Evolutionary conservation across 1,140 invertebrate genomes (phyloP).

Genomic region (Atta texana): DNA sequence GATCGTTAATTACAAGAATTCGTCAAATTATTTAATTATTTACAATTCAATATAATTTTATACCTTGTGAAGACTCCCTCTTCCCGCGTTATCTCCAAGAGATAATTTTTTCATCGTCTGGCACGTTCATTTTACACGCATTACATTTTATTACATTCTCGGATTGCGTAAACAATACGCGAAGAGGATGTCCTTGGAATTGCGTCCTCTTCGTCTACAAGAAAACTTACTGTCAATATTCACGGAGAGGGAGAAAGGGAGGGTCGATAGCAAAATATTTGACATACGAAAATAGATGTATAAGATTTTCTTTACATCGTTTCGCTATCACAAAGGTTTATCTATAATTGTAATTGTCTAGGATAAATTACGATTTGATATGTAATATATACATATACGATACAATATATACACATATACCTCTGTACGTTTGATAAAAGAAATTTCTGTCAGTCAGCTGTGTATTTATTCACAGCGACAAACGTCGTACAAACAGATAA

Average conservation of each 20-base stretch:
- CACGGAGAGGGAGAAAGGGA: constrained; percentile 55
- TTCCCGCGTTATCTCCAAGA: background rate
- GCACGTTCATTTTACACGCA: constrained; percentile 26
- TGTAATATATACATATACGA: constrained; percentile 74
- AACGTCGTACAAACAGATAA: background rate
- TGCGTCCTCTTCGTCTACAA: constrained; percentile 9
- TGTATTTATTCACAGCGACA: background rate
- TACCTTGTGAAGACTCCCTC: background rate
- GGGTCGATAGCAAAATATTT: constrained; percentile 65
- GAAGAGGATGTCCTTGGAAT: constrained; percentile 12
- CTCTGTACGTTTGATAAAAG: constrained; percentile 48
- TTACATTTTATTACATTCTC: constrained; percentile 24
- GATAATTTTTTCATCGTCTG: constrained; percentile 8
- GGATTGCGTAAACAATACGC: background rate
- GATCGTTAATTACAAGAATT: background rate
- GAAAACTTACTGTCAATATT: constrained; percentile 21
- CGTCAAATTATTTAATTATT: constrained; percentile 27
- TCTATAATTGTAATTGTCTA: constrained; percentile 58
- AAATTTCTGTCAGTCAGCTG: background rate
- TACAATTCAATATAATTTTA: constrained; percentile 16
- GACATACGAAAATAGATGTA: constrained; percentile 78
- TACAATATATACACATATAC: constrained; percentile 49
- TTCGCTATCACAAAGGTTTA: constrained; percentile 64
- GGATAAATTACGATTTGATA: constrained; percentile 72
- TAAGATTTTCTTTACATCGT: constrained; percentile 75